Conservation (phyloP, 2,113 vertebrate genomes). For the Phrynosoma blainvillii region DNA sequence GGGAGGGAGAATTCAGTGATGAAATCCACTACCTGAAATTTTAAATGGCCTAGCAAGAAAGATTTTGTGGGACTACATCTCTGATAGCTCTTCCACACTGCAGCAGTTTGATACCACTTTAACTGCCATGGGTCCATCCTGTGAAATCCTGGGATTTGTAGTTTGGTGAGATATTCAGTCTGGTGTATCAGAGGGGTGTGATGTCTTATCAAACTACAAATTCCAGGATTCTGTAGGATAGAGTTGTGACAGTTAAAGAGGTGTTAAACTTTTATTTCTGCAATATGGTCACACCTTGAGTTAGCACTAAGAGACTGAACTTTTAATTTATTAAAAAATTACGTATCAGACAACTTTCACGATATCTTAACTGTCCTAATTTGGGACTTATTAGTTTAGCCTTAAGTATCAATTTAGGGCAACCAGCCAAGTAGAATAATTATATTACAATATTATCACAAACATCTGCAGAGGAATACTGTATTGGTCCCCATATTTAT, state of each 20-base stretch:
- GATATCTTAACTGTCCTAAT: neutral
- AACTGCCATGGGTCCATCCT: no score
- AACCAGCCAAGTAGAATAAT: neutral
- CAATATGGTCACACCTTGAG: no score
- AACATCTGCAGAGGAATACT: neutral
- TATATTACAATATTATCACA: neutral
- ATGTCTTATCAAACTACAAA: no score
- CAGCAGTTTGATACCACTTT: no score
- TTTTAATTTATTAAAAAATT: neutral
- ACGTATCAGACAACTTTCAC: neutral
- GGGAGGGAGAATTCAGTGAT: neutral
- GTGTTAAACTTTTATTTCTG: no score
- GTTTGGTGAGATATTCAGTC: no score
- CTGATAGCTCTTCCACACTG: neutral
- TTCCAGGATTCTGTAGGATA: no score
- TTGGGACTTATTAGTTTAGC: neutral
- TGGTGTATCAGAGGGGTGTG: no score
- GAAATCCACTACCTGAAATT: no score
- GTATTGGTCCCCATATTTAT: neutral
- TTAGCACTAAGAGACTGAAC: neutral
- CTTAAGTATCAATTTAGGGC: neutral
- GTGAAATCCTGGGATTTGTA: no score
- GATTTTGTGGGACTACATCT: neutral
- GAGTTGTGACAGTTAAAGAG: no score
- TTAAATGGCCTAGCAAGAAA: neutral